Percentiles rank a stretch among this genome's conserved stretches.
Conservation (phyloP, 2,888 invertebrate species). For the Lasius fuliginosus region DNA sequence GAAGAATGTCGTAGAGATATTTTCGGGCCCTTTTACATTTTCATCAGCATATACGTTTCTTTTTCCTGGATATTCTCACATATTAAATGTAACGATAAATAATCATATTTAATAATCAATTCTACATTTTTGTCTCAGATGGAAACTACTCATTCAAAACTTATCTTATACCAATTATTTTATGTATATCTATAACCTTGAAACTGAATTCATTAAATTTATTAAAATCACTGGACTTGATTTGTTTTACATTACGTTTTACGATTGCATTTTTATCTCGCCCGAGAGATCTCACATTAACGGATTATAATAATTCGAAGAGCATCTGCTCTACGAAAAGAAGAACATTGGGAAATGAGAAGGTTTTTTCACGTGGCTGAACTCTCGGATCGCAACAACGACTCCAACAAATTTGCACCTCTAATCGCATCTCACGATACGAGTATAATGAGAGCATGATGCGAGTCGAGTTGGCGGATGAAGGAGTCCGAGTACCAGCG, state of each 20-base stretch:
- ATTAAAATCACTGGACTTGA: neutral
- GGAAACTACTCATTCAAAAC: neutral
- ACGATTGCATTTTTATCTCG: neutral
- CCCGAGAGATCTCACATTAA: neutral
- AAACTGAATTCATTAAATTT: neutral
- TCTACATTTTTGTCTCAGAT: neutral
- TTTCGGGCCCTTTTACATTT: slow-evolving; percentile 30
- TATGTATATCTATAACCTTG: neutral
- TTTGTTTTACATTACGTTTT: neutral
- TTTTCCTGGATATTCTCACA: neutral
- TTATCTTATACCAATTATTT: neutral
- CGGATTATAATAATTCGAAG: slow-evolving; percentile 8
- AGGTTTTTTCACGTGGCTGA: slow-evolving; percentile 27
- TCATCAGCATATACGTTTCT: neutral
- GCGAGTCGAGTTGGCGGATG: slow-evolving; percentile 76
- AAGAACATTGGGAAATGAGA: slow-evolving; percentile 6
- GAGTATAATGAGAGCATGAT: slow-evolving; percentile 84
- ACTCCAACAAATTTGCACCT: slow-evolving; percentile 78
- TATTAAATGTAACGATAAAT: neutral
- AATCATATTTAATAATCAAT: neutral
- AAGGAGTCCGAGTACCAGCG: slow-evolving; percentile 78
- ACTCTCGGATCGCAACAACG: slow-evolving; percentile 67
- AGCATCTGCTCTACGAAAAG: neutral
- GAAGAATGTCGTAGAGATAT: slow-evolving; percentile 40
- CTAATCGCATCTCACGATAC: slow-evolving; percentile 77